A percentile compares a stretch with the other conserved stretches of the same genome.
Evolutionary conservation across 2,797 vertebrate species (phyloP).

Genomic region (Phalanger gymnotis): DNA sequence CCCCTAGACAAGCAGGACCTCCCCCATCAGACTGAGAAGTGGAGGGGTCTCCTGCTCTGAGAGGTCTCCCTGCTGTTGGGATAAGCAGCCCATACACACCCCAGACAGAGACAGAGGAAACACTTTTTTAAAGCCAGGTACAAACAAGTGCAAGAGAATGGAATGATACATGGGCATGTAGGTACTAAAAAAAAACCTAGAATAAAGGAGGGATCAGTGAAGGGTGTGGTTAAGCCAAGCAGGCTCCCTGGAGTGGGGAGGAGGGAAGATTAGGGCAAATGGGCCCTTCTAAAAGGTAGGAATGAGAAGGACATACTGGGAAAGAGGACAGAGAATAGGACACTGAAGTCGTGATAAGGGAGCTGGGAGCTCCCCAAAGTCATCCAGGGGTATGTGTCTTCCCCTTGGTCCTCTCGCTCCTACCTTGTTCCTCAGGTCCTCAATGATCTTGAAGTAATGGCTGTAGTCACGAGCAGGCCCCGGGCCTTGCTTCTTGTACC

Average conservation of each 20-base stretch:
- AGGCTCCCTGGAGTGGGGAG: conserved; percentile 14
- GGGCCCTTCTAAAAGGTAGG: not conserved
- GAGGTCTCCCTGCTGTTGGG: not conserved
- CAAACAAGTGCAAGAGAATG: not conserved
- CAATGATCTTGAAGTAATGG: conserved; percentile 86
- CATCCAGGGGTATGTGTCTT: not conserved
- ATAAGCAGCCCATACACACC: not conserved
- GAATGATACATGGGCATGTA: not conserved
- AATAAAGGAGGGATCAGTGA: not conserved
- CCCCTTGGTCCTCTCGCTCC: not conserved
- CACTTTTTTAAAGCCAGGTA: not conserved
- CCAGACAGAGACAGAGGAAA: not conserved
- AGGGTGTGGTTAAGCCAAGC: not conserved
- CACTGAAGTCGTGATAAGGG: not conserved
- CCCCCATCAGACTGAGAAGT: not conserved
- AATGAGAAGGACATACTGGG: not conserved
- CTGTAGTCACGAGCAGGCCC: conserved; percentile 89
- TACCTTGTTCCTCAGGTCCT: conserved; percentile 92
- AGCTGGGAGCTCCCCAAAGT: not conserved
- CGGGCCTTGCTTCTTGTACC: conserved; percentile 88
- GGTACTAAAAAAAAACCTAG: not conserved
- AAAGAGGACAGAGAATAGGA: not conserved
- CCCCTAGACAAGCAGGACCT: not conserved
- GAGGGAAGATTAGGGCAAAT: not conserved
- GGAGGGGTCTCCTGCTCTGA: not conserved